These are phyloP conservation scores for Cotesia glomerata DNA, from an alignment of 1,140 invertebrate species.

Conservation along the genomic window DNA sequence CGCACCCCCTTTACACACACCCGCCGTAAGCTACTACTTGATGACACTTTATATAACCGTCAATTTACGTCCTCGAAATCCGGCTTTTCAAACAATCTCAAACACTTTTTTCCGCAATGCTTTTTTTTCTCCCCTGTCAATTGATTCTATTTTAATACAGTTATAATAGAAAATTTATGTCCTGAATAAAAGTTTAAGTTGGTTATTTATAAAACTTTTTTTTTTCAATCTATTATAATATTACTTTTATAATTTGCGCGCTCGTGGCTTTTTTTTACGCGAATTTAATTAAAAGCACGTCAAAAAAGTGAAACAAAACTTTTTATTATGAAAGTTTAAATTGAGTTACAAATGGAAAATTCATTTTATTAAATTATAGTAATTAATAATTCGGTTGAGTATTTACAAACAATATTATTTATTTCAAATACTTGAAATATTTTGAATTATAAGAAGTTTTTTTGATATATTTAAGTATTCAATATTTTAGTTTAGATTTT, in stretches of 20 bases:
- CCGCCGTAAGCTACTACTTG: not conserved
- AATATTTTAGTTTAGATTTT: too few species aligned
- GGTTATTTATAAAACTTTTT: too few species aligned
- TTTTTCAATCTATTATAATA: too few species aligned
- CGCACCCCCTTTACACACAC: not conserved
- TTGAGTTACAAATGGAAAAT: not conserved
- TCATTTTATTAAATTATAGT: not conserved
- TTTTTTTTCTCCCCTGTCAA: not conserved
- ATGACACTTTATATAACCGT: conserved; percentile 13
- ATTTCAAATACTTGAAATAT: too few species aligned
- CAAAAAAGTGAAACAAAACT: not conserved
- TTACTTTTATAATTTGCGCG: too few species aligned
- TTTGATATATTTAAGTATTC: too few species aligned
- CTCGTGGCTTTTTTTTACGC: too few species aligned
- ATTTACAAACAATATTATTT: too few species aligned
- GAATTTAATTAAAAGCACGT: too few species aligned
- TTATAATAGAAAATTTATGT: too few species aligned
- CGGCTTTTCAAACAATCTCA: conserved; percentile 16
- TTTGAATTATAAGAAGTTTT: too few species aligned
- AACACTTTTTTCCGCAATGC: not conserved
- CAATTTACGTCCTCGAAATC: conserved; percentile 4
- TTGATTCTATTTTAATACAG: not conserved
- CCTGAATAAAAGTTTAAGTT: too few species aligned
- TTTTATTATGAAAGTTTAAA: not conserved
- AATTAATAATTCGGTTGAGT: not conserved